These are phyloP conservation scores for Drosophila quadrilineata DNA, from an alignment of 1,140 invertebrate species.

Conservation along the genomic window DNA sequence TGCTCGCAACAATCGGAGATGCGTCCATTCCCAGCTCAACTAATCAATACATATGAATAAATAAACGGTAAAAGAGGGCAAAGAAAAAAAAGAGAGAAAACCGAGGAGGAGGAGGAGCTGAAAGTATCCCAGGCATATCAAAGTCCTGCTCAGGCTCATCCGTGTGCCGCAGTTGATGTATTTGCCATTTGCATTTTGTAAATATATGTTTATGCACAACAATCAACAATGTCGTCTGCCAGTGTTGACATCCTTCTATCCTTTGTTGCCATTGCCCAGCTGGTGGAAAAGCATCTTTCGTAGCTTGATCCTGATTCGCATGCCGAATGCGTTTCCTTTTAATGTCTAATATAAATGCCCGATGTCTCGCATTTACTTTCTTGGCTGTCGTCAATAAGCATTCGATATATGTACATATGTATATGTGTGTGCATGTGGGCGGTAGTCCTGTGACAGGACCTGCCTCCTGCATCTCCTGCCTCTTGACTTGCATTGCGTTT, in stretches of 20 bases:
- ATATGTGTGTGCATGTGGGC: too few species aligned
- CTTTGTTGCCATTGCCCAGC: too few species aligned
- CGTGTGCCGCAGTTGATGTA: slow-evolving; percentile 38
- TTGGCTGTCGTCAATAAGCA: slow-evolving; percentile 41
- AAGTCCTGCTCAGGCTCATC: too few species aligned
- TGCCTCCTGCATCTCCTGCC: background rate
- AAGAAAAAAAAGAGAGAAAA: slow-evolving; percentile 24
- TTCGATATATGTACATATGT: slow-evolving; percentile 29
- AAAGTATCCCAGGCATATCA: background rate
- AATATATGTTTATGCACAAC: slow-evolving; percentile 74
- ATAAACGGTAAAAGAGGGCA: slow-evolving; percentile 62
- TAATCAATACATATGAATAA: slow-evolving; percentile 75
- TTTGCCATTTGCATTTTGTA: slow-evolving; percentile 76
- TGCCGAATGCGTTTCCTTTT: slow-evolving; percentile 57
- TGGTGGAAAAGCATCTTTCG: background rate
- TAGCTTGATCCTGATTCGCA: slow-evolving; percentile 35
- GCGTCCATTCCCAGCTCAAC: slow-evolving; percentile 30
- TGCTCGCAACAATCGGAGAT: slow-evolving; percentile 13
- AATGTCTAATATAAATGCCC: slow-evolving; percentile 79
- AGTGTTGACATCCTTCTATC: too few species aligned
- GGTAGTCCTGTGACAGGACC: slow-evolving; percentile 27
- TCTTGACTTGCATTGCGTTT: slow-evolving; percentile 29
- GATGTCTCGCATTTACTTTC: slow-evolving; percentile 57
- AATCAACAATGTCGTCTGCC: slow-evolving; percentile 68
- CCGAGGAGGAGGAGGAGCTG: background rate